Conservation (phyloP, 2,113 vertebrate species). For the Romanogobio albipinnatus region DNA sequence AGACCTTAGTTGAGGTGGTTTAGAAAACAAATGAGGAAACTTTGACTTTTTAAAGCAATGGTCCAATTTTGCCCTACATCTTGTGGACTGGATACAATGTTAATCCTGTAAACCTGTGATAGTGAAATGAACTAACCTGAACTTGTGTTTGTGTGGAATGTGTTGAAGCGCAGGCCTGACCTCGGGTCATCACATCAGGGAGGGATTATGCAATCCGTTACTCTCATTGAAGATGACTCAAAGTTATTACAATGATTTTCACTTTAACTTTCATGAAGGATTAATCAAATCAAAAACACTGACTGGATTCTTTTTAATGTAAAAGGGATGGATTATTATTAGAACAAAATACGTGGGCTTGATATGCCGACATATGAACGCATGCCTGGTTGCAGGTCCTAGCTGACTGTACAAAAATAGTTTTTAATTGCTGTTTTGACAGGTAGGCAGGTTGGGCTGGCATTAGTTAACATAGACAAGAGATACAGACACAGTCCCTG, state of each 20-base stretch:
- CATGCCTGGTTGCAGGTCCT: background rate
- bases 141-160: background rate
- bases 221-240: constrained; percentile 7
- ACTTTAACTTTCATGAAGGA: background rate
- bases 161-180: background rate
- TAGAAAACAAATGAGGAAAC: background rate
- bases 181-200: background rate
- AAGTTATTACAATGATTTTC: constrained; percentile 22
- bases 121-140: background rate
- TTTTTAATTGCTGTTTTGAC: background rate
- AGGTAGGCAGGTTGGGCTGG: background rate
- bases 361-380: background rate
- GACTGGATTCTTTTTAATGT: background rate
- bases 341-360: background rate
- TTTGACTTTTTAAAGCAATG: background rate
- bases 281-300: constrained; percentile 17
- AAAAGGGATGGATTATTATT: constrained; percentile 20
- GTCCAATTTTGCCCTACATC: background rate
- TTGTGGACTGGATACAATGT: background rate
- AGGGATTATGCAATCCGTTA: background rate
- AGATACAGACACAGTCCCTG: background rate
- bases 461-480: background rate
- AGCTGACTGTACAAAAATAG: background rate
- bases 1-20: background rate
- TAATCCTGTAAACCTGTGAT: background rate